Base-by-base conservation (phyloP, 2,113 vertebrate genomes). In the Vireo altiloquus region DNA sequence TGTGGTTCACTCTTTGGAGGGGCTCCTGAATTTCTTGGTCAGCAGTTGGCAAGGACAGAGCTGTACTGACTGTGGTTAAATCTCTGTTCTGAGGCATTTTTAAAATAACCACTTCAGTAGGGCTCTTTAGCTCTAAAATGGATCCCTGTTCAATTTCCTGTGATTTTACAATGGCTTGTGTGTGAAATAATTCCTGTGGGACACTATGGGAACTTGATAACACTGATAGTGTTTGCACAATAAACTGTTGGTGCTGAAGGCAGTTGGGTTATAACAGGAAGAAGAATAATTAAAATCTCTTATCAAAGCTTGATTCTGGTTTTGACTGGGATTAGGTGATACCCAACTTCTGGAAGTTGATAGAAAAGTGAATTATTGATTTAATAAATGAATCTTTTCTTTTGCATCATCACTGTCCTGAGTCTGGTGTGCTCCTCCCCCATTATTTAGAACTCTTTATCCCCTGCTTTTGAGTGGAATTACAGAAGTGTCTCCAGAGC, bases 371-470 rank as follows among this genome's bases (percentile, higher is more conserved):
- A 44, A 31, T 15, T 57, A 42, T 11, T 59, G 33, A 33, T 68
- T n/a, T 25, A 39, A 49, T 68, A 54, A 81, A 63, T 39, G 0
- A 17, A 0, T 8, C 7, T 59, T 35, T 18, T 11, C 27, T 56
- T 70, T 68, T 68, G 68, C 68, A 53, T 56, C 17, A 2, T 39
- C 54, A 8, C 70, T 89, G 49, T 24, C 33, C 35, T 24, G 53
- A 63, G 13, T 9, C 31, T 50, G 53, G 16, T 37, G 8, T 24
- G 33, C 39, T 46, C 25, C 7, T 59, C 57, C 25, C 20, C 20
- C 3, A 0, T 40, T 13, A 5, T 28, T 50, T 28, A 54, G 35
- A 50, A 12, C 4, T 16, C 35, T 1, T 1, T 22, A 3, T 54
- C 25, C 47, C 42, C 83, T 70, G 17, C 14, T 91, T 65, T 63